Conservation (phyloP, 2,113 vertebrate species). For the Pontoporia blainvillei region DNA sequence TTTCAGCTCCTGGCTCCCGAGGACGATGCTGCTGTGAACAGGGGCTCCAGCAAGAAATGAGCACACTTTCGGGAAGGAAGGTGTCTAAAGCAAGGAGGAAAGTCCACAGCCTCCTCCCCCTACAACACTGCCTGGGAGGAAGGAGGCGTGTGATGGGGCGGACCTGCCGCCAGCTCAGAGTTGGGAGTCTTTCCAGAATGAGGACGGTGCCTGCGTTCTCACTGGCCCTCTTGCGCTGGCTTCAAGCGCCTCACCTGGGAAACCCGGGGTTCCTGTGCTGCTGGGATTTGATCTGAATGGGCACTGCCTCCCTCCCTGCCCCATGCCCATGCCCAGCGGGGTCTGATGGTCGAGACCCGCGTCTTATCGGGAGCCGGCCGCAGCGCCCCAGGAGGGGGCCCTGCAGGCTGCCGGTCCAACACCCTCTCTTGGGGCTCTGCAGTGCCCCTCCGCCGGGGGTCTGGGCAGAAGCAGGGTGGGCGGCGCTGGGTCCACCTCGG, state of each 20-base stretch:
- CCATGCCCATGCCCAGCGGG: rapidly evolving
- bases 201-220: not conserved
- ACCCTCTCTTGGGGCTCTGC: too few relatives aligned
- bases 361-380: rapidly evolving
- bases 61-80: rapidly evolving
- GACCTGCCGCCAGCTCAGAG: not conserved
- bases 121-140: not conserved
- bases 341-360: rapidly evolving
- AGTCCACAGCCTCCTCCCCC: not conserved
- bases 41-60: rapidly evolving
- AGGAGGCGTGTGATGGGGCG: not conserved
- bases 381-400: not conserved
- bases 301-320: too few relatives aligned
- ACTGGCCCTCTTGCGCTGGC: rapidly evolving
- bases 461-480: not conserved
- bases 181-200: not conserved
- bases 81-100: too few relatives aligned
- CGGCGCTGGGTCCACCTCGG: rapidly evolving
- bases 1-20: not conserved
- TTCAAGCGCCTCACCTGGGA: not conserved
- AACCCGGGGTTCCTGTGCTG: too few relatives aligned
- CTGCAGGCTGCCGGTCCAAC: not conserved
- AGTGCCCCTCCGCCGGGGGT: not conserved
- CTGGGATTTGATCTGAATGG: too few relatives aligned
- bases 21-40: not conserved